Evolutionary conservation across 2,113 vertebrate genomes (phyloP).

Genomic region (Stegastes partitus): DNA sequence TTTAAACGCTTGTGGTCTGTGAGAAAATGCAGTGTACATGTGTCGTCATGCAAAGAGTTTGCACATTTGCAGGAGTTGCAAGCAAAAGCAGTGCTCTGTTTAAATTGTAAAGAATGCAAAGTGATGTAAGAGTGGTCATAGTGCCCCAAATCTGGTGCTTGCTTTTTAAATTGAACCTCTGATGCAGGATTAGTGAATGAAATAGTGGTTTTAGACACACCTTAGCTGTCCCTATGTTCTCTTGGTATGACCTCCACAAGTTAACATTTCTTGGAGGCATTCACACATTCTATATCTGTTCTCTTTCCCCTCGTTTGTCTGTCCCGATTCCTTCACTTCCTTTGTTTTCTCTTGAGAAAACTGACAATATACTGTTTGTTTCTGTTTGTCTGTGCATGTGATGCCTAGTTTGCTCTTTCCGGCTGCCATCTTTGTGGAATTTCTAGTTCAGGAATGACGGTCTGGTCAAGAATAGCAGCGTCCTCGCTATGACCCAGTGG

Average conservation of each 20-base stretch:
- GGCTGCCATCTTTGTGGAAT: slow-evolving; percentile 28
- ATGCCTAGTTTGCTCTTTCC: slow-evolving; percentile 19
- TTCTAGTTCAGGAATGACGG: slow-evolving; percentile 15
- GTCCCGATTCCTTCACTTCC: slow-evolving; percentile 3
- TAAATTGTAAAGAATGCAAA: no score
- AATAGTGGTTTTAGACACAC: background rate
- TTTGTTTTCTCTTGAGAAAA: slow-evolving; percentile 7
- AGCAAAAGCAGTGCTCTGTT: no score
- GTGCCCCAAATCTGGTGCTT: background rate
- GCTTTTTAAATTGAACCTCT: no score
- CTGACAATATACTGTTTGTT: background rate
- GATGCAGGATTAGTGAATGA: background rate
- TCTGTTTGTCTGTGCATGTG: slow-evolving; percentile 17
- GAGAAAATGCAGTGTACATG: no score
- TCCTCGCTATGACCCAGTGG: slow-evolving; percentile 11
- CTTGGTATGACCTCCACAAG: no score
- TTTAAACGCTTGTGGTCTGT: no score
- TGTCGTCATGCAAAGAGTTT: no score
- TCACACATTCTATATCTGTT: background rate
- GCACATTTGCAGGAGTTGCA: no score
- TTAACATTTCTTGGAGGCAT: no score
- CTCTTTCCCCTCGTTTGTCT: slow-evolving; percentile 19
- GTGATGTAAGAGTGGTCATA: background rate
- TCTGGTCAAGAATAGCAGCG: slow-evolving; percentile 31
- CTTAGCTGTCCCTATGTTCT: no score